Evolutionary conservation across 2,797 vertebrate genomes (phyloP).

Genomic region (Melanotaenia nigrans): DNA sequence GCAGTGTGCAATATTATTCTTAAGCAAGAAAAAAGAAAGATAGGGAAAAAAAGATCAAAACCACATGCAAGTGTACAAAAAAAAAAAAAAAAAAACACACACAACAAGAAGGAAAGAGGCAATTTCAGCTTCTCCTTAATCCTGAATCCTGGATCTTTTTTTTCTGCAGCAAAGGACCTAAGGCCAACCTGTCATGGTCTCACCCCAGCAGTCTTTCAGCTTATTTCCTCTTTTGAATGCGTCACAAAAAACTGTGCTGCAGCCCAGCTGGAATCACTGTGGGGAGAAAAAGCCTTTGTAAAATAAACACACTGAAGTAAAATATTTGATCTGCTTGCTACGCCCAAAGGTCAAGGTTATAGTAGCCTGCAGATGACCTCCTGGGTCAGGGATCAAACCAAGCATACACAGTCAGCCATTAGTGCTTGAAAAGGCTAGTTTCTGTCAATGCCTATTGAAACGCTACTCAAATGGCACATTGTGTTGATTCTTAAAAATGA

Average conservation of each 20-base stretch:
- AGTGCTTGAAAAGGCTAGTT: conserved; percentile 27
- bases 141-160: conserved; percentile 55
- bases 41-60: conserved; percentile 71
- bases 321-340: conserved; percentile 76
- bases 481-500: conserved; percentile 20
- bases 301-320: conserved; percentile 77
- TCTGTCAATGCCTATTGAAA: conserved; percentile 32
- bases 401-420: conserved; percentile 53
- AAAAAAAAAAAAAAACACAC: conserved; percentile 78
- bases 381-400: conserved; percentile 72
- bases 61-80: conserved; percentile 73
- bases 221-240: conserved; percentile 78
- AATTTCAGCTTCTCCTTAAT: conserved; percentile 66
- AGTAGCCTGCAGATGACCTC: conserved; percentile 75
- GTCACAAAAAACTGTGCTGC: conserved; percentile 72
- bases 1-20: conserved; percentile 78
- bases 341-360: conserved; percentile 80
- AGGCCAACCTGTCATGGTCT: conserved; percentile 76
- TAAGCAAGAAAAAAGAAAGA: conserved; percentile 57
- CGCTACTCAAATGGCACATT: conserved; percentile 1
- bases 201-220: conserved; percentile 72
- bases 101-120: conserved; percentile 75
- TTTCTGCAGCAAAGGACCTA: conserved; percentile 74
- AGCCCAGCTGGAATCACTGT: conserved; percentile 82
- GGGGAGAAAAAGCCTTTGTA: conserved; percentile 77